Evolutionary conservation across 2,888 invertebrate species (phyloP), one percentile per base, ranked within the genome.

Genomic region (Dynastes hyllus): DNA sequence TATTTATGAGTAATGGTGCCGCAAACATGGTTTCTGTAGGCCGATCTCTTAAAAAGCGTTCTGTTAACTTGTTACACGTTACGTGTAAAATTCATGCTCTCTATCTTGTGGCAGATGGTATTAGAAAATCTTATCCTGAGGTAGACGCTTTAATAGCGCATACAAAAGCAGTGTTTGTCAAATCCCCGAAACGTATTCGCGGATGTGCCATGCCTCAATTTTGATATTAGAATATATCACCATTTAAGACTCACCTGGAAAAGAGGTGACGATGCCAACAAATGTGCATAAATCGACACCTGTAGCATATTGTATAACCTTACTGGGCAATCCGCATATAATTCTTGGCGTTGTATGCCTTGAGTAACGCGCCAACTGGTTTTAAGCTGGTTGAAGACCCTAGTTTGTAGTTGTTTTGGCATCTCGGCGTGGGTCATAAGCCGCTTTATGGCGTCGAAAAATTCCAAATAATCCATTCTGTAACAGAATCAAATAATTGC

Each of bases 281-380:
- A 37, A 6, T 55, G 6, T 8, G 40, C 65, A 51, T 77, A 53
- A 66, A 71, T 77, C 4, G 45, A 73, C 13, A 79, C 63, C 73
- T 79, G 77, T 22, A 66, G 45, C 22, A 29, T 58, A 65, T 73
- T n/a, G 27, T 40, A 79, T 9, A 79, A 32, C 8, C 77, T 71
- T 58, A 37, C 58, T 1, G 79, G 79, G 16, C 79, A 79, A 61
- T 79, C 79, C 3, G 27, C 22, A 75, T 77, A 79, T n/a, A 79
- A 66, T 9, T 45, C 2, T 58, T 29, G 55, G 0, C 70, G 27
- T 3, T 51, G 4, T 32, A 63, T 40, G 13, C 67, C 77, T 65
- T 67, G 53, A 29, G 63, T 66, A 50, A 67, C 55, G 3, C 70
- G 45, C 79, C 73, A 77, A 27, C 13, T 71, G 8, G 76, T 70